These are phyloP conservation scores for Siderastrea siderea DNA, from an alignment of 92 coral and sea anemone species.

Conservation along the genomic window DNA sequence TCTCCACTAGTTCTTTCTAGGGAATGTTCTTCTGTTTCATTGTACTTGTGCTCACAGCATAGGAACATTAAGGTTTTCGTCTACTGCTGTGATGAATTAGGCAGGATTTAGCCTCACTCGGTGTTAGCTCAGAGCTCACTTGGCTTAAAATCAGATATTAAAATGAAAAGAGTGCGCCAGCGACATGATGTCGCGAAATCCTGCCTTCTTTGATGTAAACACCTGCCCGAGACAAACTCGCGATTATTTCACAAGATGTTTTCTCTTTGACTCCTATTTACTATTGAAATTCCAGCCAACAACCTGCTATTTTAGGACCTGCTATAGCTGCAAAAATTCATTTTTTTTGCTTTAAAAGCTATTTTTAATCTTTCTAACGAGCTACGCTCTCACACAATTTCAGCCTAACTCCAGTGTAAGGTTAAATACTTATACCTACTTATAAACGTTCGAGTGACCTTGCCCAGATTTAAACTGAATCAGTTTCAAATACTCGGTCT, in stretches of 20 bases:
- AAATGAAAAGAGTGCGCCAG: conserved; percentile 15
- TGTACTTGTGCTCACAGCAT: neutral
- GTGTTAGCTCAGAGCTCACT: conserved; percentile 22
- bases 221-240: conserved; percentile 32
- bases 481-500: neutral
- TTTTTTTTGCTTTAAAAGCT: too few species aligned
- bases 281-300: conserved; percentile 23
- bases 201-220: conserved; percentile 31
- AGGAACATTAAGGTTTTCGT: neutral
- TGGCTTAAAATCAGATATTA: conserved; percentile 30
- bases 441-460: neutral
- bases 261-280: neutral
- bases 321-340: neutral
- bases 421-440: neutral
- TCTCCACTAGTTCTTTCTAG: neutral
- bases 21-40: neutral
- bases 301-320: neutral
- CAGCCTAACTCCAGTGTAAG: too few species aligned
- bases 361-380: too few species aligned
- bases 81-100: conserved; percentile 16
- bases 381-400: neutral
- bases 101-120: conserved; percentile 14
- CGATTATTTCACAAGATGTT: conserved; percentile 28
- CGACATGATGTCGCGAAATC: conserved; percentile 33
- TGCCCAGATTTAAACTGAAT: conserved; percentile 6